Evolutionary conservation across 2,113 vertebrate genomes (phyloP).

Genomic region (Tachysurus fulvidraco): DNA sequence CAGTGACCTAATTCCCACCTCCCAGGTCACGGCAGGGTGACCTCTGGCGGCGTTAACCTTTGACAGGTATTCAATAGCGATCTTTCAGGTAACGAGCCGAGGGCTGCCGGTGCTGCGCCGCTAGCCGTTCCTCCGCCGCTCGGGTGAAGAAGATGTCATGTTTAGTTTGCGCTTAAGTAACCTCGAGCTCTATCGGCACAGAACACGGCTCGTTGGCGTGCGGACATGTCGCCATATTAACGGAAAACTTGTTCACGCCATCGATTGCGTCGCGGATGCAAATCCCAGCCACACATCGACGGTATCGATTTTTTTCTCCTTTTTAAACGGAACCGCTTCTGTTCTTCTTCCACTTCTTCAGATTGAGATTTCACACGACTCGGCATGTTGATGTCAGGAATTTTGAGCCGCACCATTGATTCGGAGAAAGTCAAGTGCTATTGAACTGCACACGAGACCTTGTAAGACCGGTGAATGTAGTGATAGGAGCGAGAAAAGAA

Average conservation of each 20-base stretch:
- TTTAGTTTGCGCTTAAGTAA: constrained; percentile 81
- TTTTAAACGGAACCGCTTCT: not conserved
- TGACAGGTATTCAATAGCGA: constrained; percentile 87
- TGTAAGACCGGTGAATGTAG: constrained; percentile 43
- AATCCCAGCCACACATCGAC: constrained; percentile 55
- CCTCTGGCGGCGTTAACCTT: constrained; percentile 78
- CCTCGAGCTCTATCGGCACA: constrained; percentile 73
- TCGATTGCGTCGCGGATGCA: constrained; percentile 66
- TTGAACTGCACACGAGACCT: constrained; percentile 52
- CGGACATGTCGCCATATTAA: constrained; percentile 79
- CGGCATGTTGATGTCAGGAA: constrained; percentile 43
- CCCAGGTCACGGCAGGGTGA: constrained; percentile 66
- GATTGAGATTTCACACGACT: constrained; percentile 58
- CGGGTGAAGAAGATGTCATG: constrained; percentile 74
- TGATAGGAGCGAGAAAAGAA: constrained; percentile 21
- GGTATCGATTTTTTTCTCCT: not conserved
- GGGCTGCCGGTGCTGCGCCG: constrained; percentile 73
- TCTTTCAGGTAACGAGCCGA: constrained; percentile 80
- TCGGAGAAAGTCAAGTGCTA: constrained; percentile 51
- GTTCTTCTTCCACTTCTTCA: constrained; percentile 67
- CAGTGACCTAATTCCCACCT: constrained; percentile 70
- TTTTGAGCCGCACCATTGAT: constrained; percentile 53
- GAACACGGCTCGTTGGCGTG: constrained; percentile 76
- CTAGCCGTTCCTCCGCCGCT: constrained; percentile 63
- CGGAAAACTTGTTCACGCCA: constrained; percentile 79